phyloP scores from a whole-genome alignment of 2,113 vertebrate genomes.

The Microcebus lehilahytsara region DNA sequence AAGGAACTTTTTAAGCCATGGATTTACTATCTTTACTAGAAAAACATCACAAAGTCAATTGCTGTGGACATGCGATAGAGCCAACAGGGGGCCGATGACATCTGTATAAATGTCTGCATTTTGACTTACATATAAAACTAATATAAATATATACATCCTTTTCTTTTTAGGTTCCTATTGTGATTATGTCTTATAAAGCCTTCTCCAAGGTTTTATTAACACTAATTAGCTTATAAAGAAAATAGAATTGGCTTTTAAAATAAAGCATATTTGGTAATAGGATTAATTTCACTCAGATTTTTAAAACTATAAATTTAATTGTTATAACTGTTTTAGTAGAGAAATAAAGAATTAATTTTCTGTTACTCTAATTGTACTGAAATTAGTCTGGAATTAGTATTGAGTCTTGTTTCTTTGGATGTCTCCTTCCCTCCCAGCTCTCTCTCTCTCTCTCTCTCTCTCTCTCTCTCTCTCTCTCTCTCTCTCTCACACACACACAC shows the following conservation, averaged over 20 bases:
- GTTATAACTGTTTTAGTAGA: background rate
- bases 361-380: background rate
- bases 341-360: background rate
- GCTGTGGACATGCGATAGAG: background rate
- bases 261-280: background rate
- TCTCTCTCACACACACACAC: no score
- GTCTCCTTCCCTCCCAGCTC: no score
- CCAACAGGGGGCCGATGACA: background rate
- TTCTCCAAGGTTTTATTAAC: background rate
- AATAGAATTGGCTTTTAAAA: constrained; percentile 15
- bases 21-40: background rate
- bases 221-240: background rate
- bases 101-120: background rate
- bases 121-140: background rate
- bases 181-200: background rate
- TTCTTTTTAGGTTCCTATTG: background rate
- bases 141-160: background rate
- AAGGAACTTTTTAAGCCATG: background rate
- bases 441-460: no score
- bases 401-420: background rate
- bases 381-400: background rate
- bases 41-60: background rate
- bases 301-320: background rate
- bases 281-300: constrained; percentile 17
- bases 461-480: no score